phyloP scores from a whole-genome alignment of 2,888 invertebrate species.

The Thymelicus acteon region DNA sequence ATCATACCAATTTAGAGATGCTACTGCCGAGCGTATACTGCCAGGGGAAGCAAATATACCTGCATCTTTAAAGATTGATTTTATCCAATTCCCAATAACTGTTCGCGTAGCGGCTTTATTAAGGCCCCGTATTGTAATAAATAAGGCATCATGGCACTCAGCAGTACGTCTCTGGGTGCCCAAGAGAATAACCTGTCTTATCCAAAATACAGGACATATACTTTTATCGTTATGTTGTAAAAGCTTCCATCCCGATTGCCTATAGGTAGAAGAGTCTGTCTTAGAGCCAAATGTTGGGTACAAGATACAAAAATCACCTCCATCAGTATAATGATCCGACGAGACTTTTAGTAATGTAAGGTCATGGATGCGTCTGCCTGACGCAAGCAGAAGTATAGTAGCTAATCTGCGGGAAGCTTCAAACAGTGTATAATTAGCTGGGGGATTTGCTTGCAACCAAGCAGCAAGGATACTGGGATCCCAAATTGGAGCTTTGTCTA shows the following conservation, averaged over 20 bases:
- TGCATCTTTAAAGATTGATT: conserved; percentile 24
- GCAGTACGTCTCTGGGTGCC: conserved; percentile 13
- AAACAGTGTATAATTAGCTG: conserved; percentile 19
- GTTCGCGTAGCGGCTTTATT: conserved; percentile 28
- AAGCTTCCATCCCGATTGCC: conserved; percentile 36
- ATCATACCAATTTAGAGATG: conserved; percentile 39
- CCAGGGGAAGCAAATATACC: conserved; percentile 35
- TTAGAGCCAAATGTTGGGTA: conserved; percentile 40
- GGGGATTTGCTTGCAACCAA: conserved; percentile 18
- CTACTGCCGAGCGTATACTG: conserved; percentile 38
- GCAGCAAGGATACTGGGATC: conserved; percentile 25
- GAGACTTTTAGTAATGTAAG: conserved; percentile 31
- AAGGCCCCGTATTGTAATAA: conserved; percentile 29
- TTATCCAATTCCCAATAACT: conserved; percentile 37
- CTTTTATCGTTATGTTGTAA: conserved; percentile 16
- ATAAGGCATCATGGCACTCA: conserved; percentile 17
- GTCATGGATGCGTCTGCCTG: conserved; percentile 39
- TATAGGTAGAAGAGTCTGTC: conserved; percentile 28
- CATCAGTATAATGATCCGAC: neutral
- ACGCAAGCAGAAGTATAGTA: conserved; percentile 29
- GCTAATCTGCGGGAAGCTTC: conserved; percentile 32
- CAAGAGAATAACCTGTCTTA: conserved; percentile 5
- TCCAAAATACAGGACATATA: conserved; percentile 24
- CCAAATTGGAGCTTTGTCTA: conserved; percentile 34
- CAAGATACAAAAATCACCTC: conserved; percentile 15